These are phyloP conservation scores for Willisornis vidua DNA, from an alignment of 2,113 vertebrate genomes.

Conservation along the genomic window DNA sequence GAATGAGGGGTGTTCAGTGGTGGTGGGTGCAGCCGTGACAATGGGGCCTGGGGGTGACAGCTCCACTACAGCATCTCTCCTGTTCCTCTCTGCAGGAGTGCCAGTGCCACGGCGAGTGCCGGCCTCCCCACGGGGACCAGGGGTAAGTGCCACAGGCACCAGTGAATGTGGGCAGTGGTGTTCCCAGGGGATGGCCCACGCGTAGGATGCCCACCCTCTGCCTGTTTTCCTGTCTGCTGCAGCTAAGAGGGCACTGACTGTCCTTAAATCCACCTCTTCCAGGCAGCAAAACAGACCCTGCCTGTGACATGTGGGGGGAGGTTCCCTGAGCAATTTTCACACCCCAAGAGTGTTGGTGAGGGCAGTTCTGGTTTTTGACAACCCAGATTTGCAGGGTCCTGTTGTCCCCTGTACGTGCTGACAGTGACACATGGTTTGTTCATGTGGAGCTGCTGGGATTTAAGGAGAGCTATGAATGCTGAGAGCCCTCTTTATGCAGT, in stretches of 20 bases:
- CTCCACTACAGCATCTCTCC: not conserved
- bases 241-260: not conserved
- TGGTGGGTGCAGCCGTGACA: not conserved
- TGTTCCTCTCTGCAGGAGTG: not conserved
- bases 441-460: not conserved
- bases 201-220: rapidly evolving
- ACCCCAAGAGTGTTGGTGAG: not conserved
- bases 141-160: constrained; percentile 75
- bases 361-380: not conserved
- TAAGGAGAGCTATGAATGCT: not conserved
- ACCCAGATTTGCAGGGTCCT: not conserved
- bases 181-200: rapidly evolving
- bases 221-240: not conserved
- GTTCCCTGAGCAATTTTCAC: not conserved
- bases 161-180: rapidly evolving
- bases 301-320: not conserved
- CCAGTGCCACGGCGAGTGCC: not conserved
- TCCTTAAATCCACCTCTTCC: not conserved
- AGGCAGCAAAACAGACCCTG: not conserved
- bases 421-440: not conserved
- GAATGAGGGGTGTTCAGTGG: not conserved
- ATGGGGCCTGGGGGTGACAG: not conserved
- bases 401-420: not conserved
- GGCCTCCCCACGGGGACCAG: constrained; percentile 75
- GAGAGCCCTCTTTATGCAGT: not conserved